A percentile compares a stretch with the other conserved stretches of the same genome.
Evolutionary conservation across 1,140 invertebrate genomes (phyloP).

Genomic region (Papilio helenus): DNA sequence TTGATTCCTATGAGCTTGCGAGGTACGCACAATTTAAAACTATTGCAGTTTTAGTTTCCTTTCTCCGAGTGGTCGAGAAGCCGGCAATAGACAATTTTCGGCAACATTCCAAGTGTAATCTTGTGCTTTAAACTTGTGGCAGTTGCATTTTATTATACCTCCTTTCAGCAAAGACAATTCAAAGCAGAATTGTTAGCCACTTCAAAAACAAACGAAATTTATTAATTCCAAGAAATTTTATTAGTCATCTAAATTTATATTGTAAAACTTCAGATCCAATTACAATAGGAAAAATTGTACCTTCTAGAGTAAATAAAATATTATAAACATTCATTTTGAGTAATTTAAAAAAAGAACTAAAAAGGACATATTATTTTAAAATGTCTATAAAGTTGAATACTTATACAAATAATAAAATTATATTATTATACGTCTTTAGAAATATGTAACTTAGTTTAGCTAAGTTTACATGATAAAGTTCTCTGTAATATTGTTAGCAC

Average conservation of each 20-base stretch:
- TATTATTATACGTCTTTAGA: not conserved
- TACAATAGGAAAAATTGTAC: too few relatives aligned
- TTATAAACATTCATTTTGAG: too few relatives aligned
- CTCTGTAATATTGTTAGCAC: not conserved
- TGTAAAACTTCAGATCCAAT: too few relatives aligned
- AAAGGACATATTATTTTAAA: too few relatives aligned
- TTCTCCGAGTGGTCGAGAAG: not conserved
- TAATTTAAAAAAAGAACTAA: too few relatives aligned
- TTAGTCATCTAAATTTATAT: not conserved
- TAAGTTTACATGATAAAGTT: not conserved
- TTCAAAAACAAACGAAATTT: slow-evolving; percentile 15
- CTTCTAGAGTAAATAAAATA: too few relatives aligned
- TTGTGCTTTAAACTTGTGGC: slow-evolving; percentile 13
- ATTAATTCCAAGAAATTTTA: not conserved
- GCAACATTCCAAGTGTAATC: slow-evolving; percentile 12
- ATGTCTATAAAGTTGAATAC: too few relatives aligned
- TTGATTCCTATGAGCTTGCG: too few relatives aligned
- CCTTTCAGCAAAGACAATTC: slow-evolving; percentile 1
- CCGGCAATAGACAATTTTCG: slow-evolving; percentile 3
- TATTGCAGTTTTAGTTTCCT: slow-evolving; percentile 21
- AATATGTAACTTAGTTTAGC: not conserved
- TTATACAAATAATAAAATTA: not conserved
- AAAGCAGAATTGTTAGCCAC: slow-evolving; percentile 4
- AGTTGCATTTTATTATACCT: slow-evolving; percentile 18
- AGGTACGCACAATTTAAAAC: too few relatives aligned